These are phyloP conservation scores for Chaenodraco wilsoni DNA, from an alignment of 2,797 vertebrate species.

Conservation along the genomic window DNA sequence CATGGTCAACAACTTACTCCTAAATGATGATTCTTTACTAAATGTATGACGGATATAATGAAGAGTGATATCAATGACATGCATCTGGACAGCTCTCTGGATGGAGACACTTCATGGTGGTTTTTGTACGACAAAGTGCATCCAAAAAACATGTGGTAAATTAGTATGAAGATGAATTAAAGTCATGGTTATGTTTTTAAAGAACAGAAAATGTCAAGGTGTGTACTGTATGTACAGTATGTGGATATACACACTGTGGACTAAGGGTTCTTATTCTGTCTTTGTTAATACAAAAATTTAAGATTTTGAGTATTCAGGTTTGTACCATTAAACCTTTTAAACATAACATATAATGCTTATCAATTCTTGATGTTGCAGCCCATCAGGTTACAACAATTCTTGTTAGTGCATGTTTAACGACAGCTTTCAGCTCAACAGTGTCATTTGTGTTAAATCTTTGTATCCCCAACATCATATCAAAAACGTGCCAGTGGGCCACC, in stretches of 20 bases:
- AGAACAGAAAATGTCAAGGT: no score
- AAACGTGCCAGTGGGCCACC: not conserved
- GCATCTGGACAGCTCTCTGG: not conserved
- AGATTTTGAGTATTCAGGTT: not conserved
- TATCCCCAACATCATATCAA: conserved; percentile 21
- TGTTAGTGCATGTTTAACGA: not conserved
- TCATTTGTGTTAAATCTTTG: not conserved
- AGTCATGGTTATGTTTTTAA: no score
- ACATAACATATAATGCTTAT: no score
- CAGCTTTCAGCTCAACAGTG: not conserved
- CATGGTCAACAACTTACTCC: not conserved
- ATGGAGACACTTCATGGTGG: no score
- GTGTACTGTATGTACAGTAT: no score
- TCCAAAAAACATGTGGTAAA: no score
- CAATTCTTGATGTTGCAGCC: no score
- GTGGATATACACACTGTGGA: no score
- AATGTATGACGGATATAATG: not conserved
- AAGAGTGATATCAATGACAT: not conserved
- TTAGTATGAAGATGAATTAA: no score
- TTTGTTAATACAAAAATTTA: no score
- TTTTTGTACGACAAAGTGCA: no score
- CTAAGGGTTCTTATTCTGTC: no score
- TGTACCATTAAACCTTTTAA: not conserved
- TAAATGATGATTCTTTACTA: not conserved
- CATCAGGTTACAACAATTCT: not conserved